phyloP scores from a whole-genome alignment of 2,113 vertebrate species.

The Mus spicilegus region DNA sequence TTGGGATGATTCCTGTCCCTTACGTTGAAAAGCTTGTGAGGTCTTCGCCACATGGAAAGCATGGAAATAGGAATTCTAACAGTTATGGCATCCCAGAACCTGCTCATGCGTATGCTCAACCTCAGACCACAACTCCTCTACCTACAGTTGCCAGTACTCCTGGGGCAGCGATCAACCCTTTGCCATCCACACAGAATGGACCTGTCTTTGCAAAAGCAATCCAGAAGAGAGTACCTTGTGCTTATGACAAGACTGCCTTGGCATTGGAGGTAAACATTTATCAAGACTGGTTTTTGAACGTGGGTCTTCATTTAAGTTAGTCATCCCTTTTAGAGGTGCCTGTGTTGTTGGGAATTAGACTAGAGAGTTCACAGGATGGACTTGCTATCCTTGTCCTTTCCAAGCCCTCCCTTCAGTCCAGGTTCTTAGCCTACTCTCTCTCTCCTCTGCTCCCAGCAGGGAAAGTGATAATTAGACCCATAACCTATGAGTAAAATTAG shows the following conservation, averaged over 20 bases:
- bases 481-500: neutral
- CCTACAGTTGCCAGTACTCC: conserved; percentile 90
- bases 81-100: conserved; percentile 98
- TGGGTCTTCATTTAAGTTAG: conserved; percentile 3
- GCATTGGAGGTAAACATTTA: conserved; percentile 93
- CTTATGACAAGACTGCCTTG: conserved; percentile 98
- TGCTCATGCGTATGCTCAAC: conserved; percentile 95
- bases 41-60: conserved; percentile 89
- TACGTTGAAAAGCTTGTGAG: conserved; percentile 97
- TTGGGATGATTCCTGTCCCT: conserved; percentile 98
- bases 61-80: conserved; percentile 95
- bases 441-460: neutral
- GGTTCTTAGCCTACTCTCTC: neutral
- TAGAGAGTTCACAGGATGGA: neutral
- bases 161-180: conserved; percentile 91
- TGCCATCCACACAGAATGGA: conserved; percentile 97
- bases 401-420: neutral
- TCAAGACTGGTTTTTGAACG: neutral
- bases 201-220: conserved; percentile 98
- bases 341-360: neutral
- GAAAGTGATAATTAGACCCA: neutral
- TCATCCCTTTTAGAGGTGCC: neutral
- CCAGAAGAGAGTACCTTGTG: conserved; percentile 98
- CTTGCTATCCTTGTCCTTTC: conserved; percentile 1
- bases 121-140: conserved; percentile 95